A percentile compares a stretch with the other conserved stretches of the same genome.
Conservation (phyloP, 2,797 vertebrate species). For the Sebastiscus albofasciatus region DNA sequence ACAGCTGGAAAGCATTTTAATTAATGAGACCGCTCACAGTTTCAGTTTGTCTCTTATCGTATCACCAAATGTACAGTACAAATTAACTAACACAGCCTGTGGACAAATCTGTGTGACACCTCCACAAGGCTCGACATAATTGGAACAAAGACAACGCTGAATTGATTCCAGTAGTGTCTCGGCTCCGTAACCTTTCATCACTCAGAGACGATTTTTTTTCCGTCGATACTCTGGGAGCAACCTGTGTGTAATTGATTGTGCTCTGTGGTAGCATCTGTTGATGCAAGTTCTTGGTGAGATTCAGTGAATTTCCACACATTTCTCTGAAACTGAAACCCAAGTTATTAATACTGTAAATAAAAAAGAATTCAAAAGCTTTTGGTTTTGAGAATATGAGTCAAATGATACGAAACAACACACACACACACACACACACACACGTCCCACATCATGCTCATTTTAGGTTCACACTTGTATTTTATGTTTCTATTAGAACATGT, state of each 20-base stretch:
- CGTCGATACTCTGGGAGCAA: constrained; percentile 13
- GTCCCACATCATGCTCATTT: too few species aligned
- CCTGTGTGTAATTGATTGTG: constrained; percentile 7
- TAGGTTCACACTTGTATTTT: too few species aligned
- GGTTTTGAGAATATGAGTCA: not conserved
- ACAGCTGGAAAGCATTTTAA: constrained; percentile 51
- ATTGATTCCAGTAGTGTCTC: constrained; percentile 39
- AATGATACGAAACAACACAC: not conserved
- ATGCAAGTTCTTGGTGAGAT: not conserved
- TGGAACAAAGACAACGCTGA: constrained; percentile 43
- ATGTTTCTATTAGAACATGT: too few species aligned
- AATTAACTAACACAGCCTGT: constrained; percentile 50
- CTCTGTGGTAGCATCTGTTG: not conserved
- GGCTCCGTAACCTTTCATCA: constrained; percentile 47
- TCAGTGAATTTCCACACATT: not conserved
- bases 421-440: not conserved
- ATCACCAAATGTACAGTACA: constrained; percentile 43
- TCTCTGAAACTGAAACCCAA: not conserved
- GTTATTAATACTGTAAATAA: not conserved
- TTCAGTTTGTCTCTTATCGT: constrained; percentile 34
- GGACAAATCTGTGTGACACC: constrained; percentile 54
- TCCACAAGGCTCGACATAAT: constrained; percentile 56
- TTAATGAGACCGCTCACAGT: constrained; percentile 58
- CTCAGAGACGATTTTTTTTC: not conserved
- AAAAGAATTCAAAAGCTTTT: not conserved